Evolutionary conservation across 2,888 invertebrate genomes (phyloP).

Genomic region (Acronicta alni): DNA sequence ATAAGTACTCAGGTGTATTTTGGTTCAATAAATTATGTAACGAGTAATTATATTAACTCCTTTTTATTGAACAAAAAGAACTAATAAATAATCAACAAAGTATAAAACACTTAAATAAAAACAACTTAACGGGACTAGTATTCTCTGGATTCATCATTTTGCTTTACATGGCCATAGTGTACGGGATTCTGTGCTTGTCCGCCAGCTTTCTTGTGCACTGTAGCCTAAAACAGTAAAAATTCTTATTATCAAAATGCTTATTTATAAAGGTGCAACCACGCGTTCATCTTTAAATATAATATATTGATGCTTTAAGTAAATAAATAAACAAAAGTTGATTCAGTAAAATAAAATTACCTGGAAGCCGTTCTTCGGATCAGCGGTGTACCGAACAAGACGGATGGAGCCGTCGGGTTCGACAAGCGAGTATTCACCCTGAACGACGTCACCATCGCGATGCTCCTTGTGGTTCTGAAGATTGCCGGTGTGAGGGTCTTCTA

Average conservation of each 20-base stretch:
- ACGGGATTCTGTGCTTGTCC: constrained; percentile 73
- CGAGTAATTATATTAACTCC: constrained; percentile 19
- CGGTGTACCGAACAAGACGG: constrained; percentile 92
- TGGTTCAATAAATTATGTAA: constrained; percentile 30
- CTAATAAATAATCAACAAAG: constrained; percentile 74
- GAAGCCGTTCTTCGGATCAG: constrained; percentile 93
- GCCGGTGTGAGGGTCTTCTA: constrained; percentile 92
- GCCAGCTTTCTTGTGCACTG: constrained; percentile 80
- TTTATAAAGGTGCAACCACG: no score
- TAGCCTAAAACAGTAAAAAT: constrained; percentile 71
- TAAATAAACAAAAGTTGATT: no score
- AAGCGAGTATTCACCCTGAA: constrained; percentile 92
- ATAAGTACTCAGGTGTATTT: not conserved
- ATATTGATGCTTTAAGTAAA: no score
- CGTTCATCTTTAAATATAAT: not conserved
- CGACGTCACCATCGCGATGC: constrained; percentile 92
- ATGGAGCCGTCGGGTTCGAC: constrained; percentile 93
- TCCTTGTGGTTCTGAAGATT: constrained; percentile 93
- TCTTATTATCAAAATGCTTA: no score
- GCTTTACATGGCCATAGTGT: constrained; percentile 74
- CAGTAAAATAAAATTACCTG: constrained; percentile 80
- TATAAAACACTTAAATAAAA: constrained; percentile 42
- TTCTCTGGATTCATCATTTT: constrained; percentile 79
- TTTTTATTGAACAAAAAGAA: constrained; percentile 55
- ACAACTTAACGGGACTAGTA: constrained; percentile 72